Conservation (phyloP, 2,888 invertebrate species). For the Erebia aethiops region DNA sequence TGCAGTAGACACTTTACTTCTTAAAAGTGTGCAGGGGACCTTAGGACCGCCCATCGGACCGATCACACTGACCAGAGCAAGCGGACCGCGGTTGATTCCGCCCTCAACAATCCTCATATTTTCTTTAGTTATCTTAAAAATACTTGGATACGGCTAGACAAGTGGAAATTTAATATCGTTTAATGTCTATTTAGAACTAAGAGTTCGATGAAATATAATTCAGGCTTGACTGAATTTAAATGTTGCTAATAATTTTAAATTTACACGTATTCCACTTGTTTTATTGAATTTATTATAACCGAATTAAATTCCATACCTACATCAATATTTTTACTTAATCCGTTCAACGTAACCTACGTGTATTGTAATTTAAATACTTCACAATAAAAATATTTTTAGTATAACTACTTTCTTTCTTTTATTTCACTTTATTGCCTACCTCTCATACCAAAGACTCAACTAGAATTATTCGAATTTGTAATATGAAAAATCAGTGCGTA, state of each 20-base stretch:
- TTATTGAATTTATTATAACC: not conserved
- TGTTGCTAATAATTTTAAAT: not conserved
- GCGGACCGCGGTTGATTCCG: constrained; percentile 18
- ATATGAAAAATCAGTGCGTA: too few species aligned
- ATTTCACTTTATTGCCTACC: not conserved
- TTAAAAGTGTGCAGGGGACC: constrained; percentile 54
- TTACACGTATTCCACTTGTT: not conserved
- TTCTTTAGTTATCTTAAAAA: constrained; percentile 15
- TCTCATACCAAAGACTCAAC: too few species aligned
- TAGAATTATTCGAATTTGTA: too few species aligned
- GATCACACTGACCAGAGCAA: constrained; percentile 43
- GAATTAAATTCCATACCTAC: not conserved
- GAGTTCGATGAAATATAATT: constrained; percentile 1
- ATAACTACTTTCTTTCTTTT: not conserved
- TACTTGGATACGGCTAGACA: constrained; percentile 29
- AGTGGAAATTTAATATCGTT: not conserved
- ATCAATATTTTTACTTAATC: not conserved
- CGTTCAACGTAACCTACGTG: not conserved
- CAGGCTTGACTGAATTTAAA: not conserved
- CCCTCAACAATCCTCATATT: constrained; percentile 5
- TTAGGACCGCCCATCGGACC: constrained; percentile 36
- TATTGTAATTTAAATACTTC: not conserved
- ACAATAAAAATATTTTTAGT: not conserved
- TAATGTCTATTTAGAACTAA: constrained; percentile 8
- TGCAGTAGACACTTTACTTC: constrained; percentile 68